Conservation (phyloP, 2,888 invertebrate genomes). For the Drosophila greeni region DNA sequence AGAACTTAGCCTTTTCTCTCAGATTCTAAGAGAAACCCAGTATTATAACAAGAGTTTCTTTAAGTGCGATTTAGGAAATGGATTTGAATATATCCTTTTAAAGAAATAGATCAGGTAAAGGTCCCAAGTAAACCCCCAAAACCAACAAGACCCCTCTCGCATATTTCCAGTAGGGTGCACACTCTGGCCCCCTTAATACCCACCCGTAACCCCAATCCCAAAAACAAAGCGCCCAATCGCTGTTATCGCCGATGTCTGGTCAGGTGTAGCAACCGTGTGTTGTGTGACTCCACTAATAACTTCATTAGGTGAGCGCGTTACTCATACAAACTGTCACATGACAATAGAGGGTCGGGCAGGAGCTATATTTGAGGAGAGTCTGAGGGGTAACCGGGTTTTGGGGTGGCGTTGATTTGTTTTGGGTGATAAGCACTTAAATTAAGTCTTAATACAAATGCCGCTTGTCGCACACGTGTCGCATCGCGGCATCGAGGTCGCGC, state of each 20-base stretch:
- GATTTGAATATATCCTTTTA: not conserved
- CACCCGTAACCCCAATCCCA: constrained; percentile 3
- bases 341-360: constrained; percentile 11
- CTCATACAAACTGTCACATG: constrained; percentile 59
- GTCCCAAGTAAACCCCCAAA: not conserved
- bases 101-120: not conserved
- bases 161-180: not conserved
- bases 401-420: constrained; percentile 73
- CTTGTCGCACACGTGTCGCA: constrained; percentile 76
- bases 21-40: not conserved
- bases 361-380: not conserved
- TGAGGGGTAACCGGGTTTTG: not conserved
- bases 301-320: constrained; percentile 66
- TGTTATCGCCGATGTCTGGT: constrained; percentile 25
- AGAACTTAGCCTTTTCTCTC: not conserved
- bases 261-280: constrained; percentile 14
- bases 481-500: constrained; percentile 25
- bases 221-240: not conserved
- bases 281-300: constrained; percentile 55
- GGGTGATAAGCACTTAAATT: constrained; percentile 77
- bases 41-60: not conserved
- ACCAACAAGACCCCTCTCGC: too few relatives aligned
- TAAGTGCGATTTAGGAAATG: not conserved
- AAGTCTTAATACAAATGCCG: constrained; percentile 77
- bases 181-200: not conserved